A percentile compares a stretch with the other conserved stretches of the same genome.
Evolutionary conservation across 2,113 vertebrate genomes (phyloP).

Genomic region (Glareola pratincola): DNA sequence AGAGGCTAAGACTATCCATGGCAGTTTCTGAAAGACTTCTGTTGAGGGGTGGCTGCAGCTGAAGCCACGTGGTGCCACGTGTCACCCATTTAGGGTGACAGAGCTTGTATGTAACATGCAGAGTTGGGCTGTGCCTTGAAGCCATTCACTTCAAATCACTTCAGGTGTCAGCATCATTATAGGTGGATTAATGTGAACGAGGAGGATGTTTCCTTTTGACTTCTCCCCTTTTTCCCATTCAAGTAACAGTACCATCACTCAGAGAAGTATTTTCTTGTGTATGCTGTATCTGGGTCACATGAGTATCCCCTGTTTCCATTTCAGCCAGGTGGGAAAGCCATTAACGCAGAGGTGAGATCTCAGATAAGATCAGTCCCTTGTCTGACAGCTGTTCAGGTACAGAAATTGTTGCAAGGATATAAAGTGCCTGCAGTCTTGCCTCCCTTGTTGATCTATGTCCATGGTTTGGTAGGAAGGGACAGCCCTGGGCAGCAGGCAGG

Average conservation of each 20-base stretch:
- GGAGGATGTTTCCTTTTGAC: background rate
- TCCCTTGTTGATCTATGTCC: background rate
- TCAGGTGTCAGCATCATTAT: background rate
- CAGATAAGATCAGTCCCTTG: background rate
- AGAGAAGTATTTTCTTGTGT: background rate
- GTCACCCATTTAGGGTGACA: background rate
- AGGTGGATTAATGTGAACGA: background rate
- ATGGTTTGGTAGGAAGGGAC: background rate
- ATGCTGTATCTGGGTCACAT: background rate
- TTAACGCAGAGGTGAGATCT: background rate
- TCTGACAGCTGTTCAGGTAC: background rate
- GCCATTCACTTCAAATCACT: background rate
- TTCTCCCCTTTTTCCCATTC: background rate
- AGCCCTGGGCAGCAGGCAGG: background rate
- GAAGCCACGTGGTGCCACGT: accelerated
- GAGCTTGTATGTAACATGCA: background rate
- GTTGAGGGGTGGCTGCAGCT: background rate
- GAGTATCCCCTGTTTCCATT: background rate
- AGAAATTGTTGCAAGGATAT: background rate
- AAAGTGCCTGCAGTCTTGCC: background rate
- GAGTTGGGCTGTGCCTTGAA: background rate
- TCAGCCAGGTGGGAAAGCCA: background rate
- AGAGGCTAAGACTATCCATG: background rate
- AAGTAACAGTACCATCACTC: background rate
- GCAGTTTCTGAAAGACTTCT: background rate